These are phyloP conservation scores for Progne subis DNA, from an alignment of 2,113 vertebrate species.

Conservation along the genomic window DNA sequence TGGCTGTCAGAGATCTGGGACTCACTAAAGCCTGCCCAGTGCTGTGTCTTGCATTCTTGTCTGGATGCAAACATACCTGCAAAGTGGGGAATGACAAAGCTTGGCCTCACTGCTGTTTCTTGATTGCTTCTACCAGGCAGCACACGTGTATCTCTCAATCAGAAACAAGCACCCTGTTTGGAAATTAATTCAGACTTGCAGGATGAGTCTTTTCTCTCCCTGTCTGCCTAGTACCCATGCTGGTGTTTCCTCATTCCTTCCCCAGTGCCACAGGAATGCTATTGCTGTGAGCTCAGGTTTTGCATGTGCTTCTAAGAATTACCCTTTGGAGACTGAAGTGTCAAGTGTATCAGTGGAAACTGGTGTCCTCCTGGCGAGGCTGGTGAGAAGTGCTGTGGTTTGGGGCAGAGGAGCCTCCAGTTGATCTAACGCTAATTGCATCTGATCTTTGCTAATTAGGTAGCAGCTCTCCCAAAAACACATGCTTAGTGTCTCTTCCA, in stretches of 20 bases:
- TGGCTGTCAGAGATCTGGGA: neutral
- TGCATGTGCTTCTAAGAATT: neutral
- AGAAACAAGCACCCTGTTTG: neutral
- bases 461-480: conserved; percentile 37
- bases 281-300: neutral
- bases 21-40: neutral
- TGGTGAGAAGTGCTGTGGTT: neutral
- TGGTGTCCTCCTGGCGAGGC: fast-evolving
- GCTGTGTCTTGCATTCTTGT: neutral
- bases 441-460: conserved; percentile 43
- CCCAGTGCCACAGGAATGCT: conserved; percentile 17
- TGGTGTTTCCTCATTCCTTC: conserved; percentile 49
- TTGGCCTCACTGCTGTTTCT: neutral
- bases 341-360: neutral
- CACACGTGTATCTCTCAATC: neutral
- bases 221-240: neutral
- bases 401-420: neutral
- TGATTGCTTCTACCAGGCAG: neutral
- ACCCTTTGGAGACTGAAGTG: neutral
- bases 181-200: conserved; percentile 15
- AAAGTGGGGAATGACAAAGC: neutral
- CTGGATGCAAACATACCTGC: neutral
- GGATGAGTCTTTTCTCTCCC: neutral
- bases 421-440: conserved; percentile 6
- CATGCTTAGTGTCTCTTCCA: conserved; percentile 34